phyloP scores from a whole-genome alignment of 2,113 vertebrate genomes.

The Hemiscyllium ocellatum region DNA sequence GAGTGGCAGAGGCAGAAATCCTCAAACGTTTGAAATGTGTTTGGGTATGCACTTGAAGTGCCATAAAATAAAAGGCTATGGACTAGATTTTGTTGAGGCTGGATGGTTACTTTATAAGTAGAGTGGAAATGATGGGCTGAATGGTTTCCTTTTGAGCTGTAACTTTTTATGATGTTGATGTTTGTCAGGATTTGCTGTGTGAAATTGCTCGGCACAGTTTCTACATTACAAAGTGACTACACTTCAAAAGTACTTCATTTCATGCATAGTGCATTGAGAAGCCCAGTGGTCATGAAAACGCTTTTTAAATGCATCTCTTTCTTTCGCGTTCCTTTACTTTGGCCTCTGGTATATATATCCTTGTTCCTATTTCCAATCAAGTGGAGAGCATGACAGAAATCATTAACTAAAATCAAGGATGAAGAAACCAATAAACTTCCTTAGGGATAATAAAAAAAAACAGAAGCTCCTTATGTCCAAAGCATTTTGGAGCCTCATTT shows the following conservation, averaged over 20 bases:
- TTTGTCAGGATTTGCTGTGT: neutral
- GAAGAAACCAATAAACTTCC: neutral
- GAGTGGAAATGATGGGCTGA: neutral
- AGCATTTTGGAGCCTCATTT: neutral
- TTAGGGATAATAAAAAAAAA: neutral
- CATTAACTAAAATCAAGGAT: neutral
- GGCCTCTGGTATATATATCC: neutral
- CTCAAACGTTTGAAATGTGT: neutral
- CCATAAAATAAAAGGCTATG: neutral
- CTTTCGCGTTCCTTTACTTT: neutral
- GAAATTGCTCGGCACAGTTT: neutral
- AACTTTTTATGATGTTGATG: neutral
- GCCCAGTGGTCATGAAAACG: neutral
- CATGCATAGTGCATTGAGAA: neutral
- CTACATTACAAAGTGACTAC: neutral
- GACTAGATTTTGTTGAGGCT: neutral
- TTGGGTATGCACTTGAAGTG: neutral
- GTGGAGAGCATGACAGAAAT: neutral
- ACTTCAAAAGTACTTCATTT: neutral
- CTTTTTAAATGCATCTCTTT: neutral
- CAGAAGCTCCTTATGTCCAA: neutral
- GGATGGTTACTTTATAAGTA: neutral
- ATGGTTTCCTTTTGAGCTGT: neutral
- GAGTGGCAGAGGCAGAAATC: neutral
- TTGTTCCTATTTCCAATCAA: conserved; percentile 19